Evolutionary conservation across 2,888 invertebrate genomes (phyloP), one percentile per base, ranked within the genome.

Genomic region (Plusia festucae): DNA sequence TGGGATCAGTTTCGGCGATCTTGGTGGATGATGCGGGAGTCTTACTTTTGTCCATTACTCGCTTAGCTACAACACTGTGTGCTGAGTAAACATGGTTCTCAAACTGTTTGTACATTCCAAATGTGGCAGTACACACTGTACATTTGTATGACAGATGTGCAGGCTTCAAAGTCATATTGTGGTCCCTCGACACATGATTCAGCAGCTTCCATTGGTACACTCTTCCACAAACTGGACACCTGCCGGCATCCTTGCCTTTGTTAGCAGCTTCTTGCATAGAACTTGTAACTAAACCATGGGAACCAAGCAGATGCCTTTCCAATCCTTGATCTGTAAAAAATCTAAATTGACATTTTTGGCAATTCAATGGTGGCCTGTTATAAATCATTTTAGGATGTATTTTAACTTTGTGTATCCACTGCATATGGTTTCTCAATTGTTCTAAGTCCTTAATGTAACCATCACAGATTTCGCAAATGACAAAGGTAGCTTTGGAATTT

Each of bases 251-350:
- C 90, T 98, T 98, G 82, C 98, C 98, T 90, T 98, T 98, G 89
- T 99, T 99, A 53, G 99, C 99, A 65, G 99, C 98, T 91, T 98
- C 98, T 90, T 99, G 98, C 98, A 99, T 98, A 83, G 98, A 98
- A 79, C 98, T 98, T 60, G 99, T 99, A 56, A 99, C 99, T 79
- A 99, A 96, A 54, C 99, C 99, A 90, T 99, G 99, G 53, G 98
- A 98, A 78, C 99, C 99, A 73, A 99, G 96, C 87, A 99, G 96
- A 96, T 99, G 99, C 85, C 99, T 96, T 91, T 99, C 99, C 68
- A 99, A 95, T 44, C 99, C 99, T 93, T 99, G 98, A 93, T 99
- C 99, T 56, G 99, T 99, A 95, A 99, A 99, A 95, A 99, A 99
- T 85, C 99, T 87, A 91, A 98, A 98, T 93, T 98, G 98, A 94